Percentiles rank a stretch among this genome's conserved stretches.
phyloP scores from a whole-genome alignment of 1,140 invertebrate genomes.

The Bathynomus jamesi region DNA sequence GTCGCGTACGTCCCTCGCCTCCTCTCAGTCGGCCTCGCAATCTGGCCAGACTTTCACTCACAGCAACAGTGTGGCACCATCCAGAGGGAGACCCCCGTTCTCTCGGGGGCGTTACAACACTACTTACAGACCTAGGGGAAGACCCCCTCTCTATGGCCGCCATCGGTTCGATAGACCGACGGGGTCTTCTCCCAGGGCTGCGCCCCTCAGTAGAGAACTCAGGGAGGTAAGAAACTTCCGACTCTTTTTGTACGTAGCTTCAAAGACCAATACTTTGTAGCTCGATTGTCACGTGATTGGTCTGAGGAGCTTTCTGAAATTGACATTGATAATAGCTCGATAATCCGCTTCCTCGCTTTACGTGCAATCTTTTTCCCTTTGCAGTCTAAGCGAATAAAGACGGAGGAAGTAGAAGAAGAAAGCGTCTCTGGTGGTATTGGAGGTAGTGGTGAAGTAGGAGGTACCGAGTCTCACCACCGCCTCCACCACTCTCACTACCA shows the following conservation, averaged over 20 bases:
- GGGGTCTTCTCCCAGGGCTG: neutral
- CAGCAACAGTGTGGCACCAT: constrained; percentile 1
- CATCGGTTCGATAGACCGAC: constrained; percentile 26
- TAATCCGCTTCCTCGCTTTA: too few species aligned
- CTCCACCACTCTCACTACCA: constrained; percentile 22
- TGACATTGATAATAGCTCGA: too few species aligned
- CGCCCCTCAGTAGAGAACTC: neutral
- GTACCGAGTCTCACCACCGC: neutral
- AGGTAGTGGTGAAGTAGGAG: constrained; percentile 2
- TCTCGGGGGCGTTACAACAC: constrained; percentile 26
- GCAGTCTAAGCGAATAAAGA: neutral
- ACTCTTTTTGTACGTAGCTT: too few species aligned
- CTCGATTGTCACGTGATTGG: too few species aligned
- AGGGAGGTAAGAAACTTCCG: neutral
- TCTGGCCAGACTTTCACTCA: neutral
- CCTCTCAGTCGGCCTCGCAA: neutral
- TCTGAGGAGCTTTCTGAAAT: too few species aligned
- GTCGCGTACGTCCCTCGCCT: constrained; percentile 2
- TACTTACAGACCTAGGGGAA: constrained; percentile 24
- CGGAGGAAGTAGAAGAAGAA: constrained; percentile 8
- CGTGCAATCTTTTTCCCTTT: too few species aligned
- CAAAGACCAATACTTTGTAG: too few species aligned
- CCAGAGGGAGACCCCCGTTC: constrained; percentile 22
- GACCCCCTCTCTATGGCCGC: constrained; percentile 29
- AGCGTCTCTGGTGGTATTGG: neutral